These are phyloP conservation scores for Misgurnus anguillicaudatus DNA, from an alignment of 2,113 vertebrate species.

Conservation along the genomic window DNA sequence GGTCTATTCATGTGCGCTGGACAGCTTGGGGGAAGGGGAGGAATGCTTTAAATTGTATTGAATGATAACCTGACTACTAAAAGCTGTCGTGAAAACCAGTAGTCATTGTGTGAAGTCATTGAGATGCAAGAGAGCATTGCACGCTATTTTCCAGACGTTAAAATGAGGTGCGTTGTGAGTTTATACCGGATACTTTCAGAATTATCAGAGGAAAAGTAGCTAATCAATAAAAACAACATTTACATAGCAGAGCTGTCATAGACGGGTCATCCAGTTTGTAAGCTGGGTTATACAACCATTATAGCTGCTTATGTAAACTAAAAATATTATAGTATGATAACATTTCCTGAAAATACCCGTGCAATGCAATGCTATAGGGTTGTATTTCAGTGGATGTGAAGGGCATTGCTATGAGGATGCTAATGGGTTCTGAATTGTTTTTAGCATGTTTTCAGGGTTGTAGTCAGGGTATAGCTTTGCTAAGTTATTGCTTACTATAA, in stretches of 20 bases:
- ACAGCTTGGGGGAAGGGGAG: conserved; percentile 35
- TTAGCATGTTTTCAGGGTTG: too few relatives aligned
- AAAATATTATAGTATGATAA: background rate
- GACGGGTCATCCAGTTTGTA: background rate
- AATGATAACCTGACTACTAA: conserved; percentile 25
- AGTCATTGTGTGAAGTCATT: background rate
- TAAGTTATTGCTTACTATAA: too few relatives aligned
- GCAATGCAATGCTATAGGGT: too few relatives aligned
- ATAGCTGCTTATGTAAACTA: background rate
- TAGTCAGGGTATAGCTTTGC: too few relatives aligned
- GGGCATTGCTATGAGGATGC: too few relatives aligned
- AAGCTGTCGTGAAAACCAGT: conserved; percentile 1
- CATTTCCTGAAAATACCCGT: background rate
- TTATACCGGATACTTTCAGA: background rate
- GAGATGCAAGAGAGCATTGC: background rate
- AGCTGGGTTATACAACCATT: background rate
- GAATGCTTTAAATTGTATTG: conserved; percentile 30
- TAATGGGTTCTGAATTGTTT: too few relatives aligned
- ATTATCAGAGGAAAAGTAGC: background rate
- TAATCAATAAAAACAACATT: background rate
- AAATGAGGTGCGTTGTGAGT: background rate
- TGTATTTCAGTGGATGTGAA: too few relatives aligned
- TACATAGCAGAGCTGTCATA: background rate
- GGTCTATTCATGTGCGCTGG: conserved; percentile 31
- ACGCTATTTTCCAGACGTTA: background rate